These are phyloP conservation scores for Oxyruncus cristatus DNA, from an alignment of 2,113 vertebrate genomes.

Conservation along the genomic window DNA sequence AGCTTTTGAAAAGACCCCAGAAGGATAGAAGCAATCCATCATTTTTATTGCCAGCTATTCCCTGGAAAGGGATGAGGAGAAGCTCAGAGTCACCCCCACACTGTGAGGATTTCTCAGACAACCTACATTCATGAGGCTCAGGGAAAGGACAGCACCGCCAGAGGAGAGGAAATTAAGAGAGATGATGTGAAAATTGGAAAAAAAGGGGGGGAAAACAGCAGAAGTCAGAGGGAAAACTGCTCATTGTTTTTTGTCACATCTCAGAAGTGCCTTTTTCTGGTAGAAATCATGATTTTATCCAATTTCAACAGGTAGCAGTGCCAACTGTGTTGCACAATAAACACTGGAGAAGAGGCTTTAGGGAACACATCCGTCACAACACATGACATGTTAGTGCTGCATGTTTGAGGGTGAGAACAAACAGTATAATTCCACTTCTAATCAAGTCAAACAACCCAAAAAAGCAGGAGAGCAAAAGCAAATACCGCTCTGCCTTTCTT, in stretches of 20 bases:
- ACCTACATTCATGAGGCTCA: not conserved
- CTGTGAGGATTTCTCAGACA: not conserved
- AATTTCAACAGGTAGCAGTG: constrained; percentile 18
- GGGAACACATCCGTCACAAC: not conserved
- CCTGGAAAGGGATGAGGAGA: not conserved
- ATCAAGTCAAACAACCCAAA: constrained; percentile 46
- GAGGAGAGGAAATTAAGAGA: not conserved
- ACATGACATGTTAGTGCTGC: not conserved
- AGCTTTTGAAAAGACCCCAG: not conserved
- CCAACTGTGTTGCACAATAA: constrained; percentile 9
- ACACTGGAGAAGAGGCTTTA: not conserved
- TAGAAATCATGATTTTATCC: not conserved
- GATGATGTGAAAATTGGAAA: not conserved
- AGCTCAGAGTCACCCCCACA: not conserved
- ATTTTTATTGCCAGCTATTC: not conserved
- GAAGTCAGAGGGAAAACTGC: not conserved
- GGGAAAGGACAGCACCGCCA: not conserved
- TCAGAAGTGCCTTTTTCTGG: not conserved
- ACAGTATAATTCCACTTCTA: constrained; percentile 37
- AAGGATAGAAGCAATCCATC: not conserved
- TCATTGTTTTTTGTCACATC: not conserved
- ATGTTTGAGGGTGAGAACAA: constrained; percentile 21
- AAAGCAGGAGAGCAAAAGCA: constrained; percentile 34
- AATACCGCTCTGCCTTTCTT: not conserved
- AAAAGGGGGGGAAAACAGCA: not conserved